Conservation (phyloP, 2,888 invertebrate genomes). For the Leistus spinibarbis region DNA sequence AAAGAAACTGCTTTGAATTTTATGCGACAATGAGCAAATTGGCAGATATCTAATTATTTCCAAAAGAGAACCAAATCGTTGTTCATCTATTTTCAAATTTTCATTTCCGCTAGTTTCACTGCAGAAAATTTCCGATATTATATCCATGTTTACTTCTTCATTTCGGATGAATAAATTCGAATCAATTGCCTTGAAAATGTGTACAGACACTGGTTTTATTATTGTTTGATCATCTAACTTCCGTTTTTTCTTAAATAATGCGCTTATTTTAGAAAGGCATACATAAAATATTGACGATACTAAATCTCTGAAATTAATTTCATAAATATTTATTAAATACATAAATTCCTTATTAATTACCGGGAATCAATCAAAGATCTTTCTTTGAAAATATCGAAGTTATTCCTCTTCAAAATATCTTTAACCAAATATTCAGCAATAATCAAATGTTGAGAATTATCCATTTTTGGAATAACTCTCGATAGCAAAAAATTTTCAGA, state of each 20-base stretch:
- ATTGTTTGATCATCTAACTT: conserved; percentile 44
- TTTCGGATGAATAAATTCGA: conserved; percentile 43
- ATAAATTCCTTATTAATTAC: neutral
- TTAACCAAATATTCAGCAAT: conserved; percentile 42
- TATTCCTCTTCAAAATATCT: conserved; percentile 28
- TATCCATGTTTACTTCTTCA: conserved; percentile 35
- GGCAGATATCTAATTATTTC: conserved; percentile 48
- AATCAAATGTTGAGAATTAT: conserved; percentile 38
- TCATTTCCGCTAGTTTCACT: conserved; percentile 5
- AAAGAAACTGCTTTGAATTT: conserved; percentile 46
- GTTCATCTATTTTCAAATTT: conserved; percentile 41
- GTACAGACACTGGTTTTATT: conserved; percentile 43
- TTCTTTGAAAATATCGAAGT: conserved; percentile 19
- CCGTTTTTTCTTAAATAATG: conserved; percentile 48
- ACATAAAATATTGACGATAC: conserved; percentile 45
- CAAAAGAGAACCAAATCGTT: conserved; percentile 43
- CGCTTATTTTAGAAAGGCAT: conserved; percentile 49
- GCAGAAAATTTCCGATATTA: conserved; percentile 40
- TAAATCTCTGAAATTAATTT: conserved; percentile 40
- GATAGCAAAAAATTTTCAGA: conserved; percentile 49
- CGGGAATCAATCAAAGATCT: conserved; percentile 21
- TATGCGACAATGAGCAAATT: conserved; percentile 45
- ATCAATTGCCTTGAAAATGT: conserved; percentile 44
- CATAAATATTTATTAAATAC: too few species aligned
- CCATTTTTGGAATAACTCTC: conserved; percentile 48